phyloP scores from a whole-genome alignment of 2,797 vertebrate genomes.

The Chanos chanos region DNA sequence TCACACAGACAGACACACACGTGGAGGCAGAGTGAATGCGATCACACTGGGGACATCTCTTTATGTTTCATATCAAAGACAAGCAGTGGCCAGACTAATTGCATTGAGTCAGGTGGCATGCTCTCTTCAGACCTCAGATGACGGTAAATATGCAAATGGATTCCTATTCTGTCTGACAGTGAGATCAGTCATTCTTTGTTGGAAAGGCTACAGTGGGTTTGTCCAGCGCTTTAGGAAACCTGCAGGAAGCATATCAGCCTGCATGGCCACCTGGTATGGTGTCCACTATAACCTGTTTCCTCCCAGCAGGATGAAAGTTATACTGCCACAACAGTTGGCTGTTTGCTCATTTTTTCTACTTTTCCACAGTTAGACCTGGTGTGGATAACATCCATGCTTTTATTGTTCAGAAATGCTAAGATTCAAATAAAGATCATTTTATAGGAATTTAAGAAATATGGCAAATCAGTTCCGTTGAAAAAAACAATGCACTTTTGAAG shows the following conservation, averaged over 20 bases:
- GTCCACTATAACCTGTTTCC: too few species aligned
- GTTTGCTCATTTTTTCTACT: too few species aligned
- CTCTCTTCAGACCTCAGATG: conserved; percentile 24
- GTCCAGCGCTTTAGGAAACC: conserved; percentile 34
- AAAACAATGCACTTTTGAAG: too few species aligned
- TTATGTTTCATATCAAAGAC: conserved; percentile 27
- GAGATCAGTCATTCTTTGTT: conserved; percentile 36
- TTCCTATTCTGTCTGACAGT: conserved; percentile 25
- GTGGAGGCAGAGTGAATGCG: background rate
- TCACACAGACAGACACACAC: conserved; percentile 9
- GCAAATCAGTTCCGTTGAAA: too few species aligned
- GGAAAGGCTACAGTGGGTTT: conserved; percentile 29
- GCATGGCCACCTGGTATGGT: background rate
- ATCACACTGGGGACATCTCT: conserved; percentile 1
- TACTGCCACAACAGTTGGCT: too few species aligned
- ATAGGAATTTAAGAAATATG: too few species aligned
- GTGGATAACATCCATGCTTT: too few species aligned
- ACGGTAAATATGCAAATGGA: conserved; percentile 32
- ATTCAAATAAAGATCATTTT: too few species aligned
- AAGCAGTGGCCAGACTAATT: conserved; percentile 28
- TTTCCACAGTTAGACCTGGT: too few species aligned
- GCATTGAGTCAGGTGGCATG: conserved; percentile 31
- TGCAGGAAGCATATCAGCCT: conserved; percentile 5
- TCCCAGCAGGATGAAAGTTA: too few species aligned
- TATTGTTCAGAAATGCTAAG: too few species aligned